phyloP scores from a whole-genome alignment of 2,113 vertebrate species.

The Heterocephalus glaber region DNA sequence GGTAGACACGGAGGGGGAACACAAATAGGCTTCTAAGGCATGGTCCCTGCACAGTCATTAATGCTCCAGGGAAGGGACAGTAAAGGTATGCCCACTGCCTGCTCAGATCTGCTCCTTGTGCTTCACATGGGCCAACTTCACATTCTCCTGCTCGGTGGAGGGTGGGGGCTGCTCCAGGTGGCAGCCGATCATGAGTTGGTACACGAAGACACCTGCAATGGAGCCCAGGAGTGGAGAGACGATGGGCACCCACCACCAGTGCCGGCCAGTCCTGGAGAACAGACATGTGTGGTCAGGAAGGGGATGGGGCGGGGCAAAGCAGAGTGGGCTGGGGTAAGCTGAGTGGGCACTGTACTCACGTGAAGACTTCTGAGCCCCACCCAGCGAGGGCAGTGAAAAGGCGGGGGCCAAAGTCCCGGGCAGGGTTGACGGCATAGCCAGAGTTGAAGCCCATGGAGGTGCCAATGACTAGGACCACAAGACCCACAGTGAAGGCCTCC shows the following conservation, averaged over 20 bases:
- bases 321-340: background rate
- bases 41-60: slow-evolving; percentile 53
- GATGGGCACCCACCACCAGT: slow-evolving; percentile 96
- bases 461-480: slow-evolving; percentile 96
- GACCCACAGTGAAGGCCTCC: slow-evolving; percentile 97
- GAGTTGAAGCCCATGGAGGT: slow-evolving; percentile 99
- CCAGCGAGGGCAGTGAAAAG: slow-evolving; percentile 95
- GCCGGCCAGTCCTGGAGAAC: slow-evolving; percentile 81
- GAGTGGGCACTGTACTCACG: slow-evolving; percentile 85
- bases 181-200: slow-evolving; percentile 95
- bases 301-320: background rate
- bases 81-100: background rate
- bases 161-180: slow-evolving; percentile 89
- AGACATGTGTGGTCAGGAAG: background rate
- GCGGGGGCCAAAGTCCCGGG: slow-evolving; percentile 96
- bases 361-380: slow-evolving; percentile 94
- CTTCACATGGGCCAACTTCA: slow-evolving; percentile 90
- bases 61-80: background rate
- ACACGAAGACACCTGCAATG: slow-evolving; percentile 90
- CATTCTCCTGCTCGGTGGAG: slow-evolving; percentile 83
- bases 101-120: slow-evolving; percentile 88
- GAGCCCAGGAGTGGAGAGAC: slow-evolving; percentile 93
- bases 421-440: slow-evolving; percentile 97
- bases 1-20: background rate
- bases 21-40: background rate